Evolutionary conservation across 2,113 vertebrate species (phyloP), one percentile per base, ranked within the genome.

Genomic region (Myotis yumanensis): DNA sequence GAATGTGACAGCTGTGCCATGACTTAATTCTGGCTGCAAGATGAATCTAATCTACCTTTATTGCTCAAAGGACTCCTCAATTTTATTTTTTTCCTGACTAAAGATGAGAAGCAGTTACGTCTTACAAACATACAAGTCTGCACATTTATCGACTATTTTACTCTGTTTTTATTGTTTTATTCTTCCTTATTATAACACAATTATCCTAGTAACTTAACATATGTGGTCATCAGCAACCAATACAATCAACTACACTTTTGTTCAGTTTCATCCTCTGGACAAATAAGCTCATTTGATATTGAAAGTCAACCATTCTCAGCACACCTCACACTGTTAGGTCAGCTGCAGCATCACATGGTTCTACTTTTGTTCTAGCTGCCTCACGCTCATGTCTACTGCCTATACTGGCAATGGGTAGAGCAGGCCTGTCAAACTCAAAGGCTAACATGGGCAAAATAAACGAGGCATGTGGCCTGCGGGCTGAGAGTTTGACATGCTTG

Each of bases 81-180:
- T 82, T 90, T 76, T 22, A 82, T 72, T 89, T 35, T 66, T 87
- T 79, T 75, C 4, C 37, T 81, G 25, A 90, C 15, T 66, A 3
- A 5, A 90, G 12, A 80, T 88, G 37, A 93, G 25, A 86, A 76
- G 28, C 15, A 68, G 10, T 85, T 84, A 77, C 15, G 87, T 69
- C 20, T 79, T 69, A 40, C 12, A 80, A 48, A 71, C 16, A 59
- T 86, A 2, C 6, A 82, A 30, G 23, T 79, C 14, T 81, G 25
- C 15, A 77, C 9, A 73, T 59, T 81, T 90, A 35, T 59, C 14
- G 8, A 62, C 14, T 59, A 7, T 40, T 80, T 94, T 51, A 52
- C 17, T 73, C 40, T 83, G 5, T 20, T 91, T 90, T 89, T 69
- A 28, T 62, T 92, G 25, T 71, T 92, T 48, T 7, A 25, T 90